These are phyloP conservation scores for Gulo gulo DNA, from an alignment of 2,113 vertebrate species.

Conservation along the genomic window DNA sequence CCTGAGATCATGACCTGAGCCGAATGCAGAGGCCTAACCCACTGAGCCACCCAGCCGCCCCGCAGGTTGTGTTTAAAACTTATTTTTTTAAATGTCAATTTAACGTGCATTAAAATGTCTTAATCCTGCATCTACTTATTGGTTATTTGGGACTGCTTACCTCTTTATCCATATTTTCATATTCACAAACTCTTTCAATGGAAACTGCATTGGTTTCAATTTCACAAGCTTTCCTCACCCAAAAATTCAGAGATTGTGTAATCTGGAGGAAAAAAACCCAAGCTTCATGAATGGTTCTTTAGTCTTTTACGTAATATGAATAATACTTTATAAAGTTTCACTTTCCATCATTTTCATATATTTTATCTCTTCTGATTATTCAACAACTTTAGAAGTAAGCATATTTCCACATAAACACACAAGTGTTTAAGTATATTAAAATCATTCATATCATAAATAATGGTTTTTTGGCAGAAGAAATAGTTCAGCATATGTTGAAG, in stretches of 20 bases:
- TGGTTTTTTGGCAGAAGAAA: neutral
- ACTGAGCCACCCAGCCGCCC: no score
- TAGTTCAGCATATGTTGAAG: neutral
- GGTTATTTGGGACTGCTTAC: slow-evolving; percentile 55
- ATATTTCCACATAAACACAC: neutral
- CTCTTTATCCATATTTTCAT: slow-evolving; percentile 80
- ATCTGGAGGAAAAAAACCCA: slow-evolving; percentile 66
- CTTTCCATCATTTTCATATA: neutral
- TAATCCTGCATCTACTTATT: neutral
- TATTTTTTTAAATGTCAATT: neutral
- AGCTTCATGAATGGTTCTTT: neutral
- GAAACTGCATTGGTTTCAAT: slow-evolving; percentile 79
- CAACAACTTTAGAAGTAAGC: neutral
- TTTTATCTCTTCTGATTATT: neutral
- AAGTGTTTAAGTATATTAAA: neutral
- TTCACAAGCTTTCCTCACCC: slow-evolving; percentile 80
- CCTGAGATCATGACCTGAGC: no score
- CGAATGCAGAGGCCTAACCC: no score
- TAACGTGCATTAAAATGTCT: neutral
- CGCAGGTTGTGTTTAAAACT: neutral
- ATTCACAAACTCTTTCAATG: slow-evolving; percentile 80
- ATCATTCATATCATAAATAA: neutral
- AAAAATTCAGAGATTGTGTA: slow-evolving; percentile 80
- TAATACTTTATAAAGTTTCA: neutral
- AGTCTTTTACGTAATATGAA: neutral